These are phyloP conservation scores for Pseudocheirus occidentalis DNA, from an alignment of 2,797 vertebrate species.

Conservation along the genomic window DNA sequence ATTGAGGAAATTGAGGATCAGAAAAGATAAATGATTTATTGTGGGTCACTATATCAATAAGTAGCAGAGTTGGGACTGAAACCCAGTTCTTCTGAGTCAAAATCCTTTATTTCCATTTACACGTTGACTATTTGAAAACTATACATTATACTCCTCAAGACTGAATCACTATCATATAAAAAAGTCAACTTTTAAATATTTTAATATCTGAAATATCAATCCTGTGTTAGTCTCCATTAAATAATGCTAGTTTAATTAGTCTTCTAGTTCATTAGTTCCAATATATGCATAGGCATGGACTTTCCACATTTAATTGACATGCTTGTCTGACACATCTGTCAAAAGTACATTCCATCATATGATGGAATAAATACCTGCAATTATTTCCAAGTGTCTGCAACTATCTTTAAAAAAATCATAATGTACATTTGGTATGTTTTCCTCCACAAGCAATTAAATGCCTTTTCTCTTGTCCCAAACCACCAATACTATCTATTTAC, in stretches of 20 bases:
- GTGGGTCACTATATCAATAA: background rate
- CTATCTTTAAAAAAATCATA: constrained; percentile 65
- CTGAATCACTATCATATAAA: background rate
- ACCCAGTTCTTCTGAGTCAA: background rate
- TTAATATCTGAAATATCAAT: background rate
- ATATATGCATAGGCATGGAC: background rate
- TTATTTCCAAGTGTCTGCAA: constrained; percentile 59
- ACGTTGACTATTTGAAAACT: background rate
- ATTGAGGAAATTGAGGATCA: background rate
- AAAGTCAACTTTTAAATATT: constrained; percentile 59
- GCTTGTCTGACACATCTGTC: background rate
- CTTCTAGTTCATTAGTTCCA: background rate
- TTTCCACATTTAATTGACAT: background rate
- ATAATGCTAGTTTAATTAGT: background rate
- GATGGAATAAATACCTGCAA: constrained; percentile 64
- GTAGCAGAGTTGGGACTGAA: background rate
- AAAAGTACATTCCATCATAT: background rate
- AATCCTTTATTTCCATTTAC: background rate
- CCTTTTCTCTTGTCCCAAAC: constrained; percentile 43
- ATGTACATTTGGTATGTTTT: constrained; percentile 50
- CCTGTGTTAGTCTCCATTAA: background rate
- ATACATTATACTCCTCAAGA: background rate
- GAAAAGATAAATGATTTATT: background rate
- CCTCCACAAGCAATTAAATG: constrained; percentile 68
- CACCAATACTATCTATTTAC: constrained; percentile 63